Evolutionary conservation across 2,888 invertebrate species (phyloP), one percentile per base, ranked within the genome.

Genomic region (Galeopsomyia nigrocyanea): DNA sequence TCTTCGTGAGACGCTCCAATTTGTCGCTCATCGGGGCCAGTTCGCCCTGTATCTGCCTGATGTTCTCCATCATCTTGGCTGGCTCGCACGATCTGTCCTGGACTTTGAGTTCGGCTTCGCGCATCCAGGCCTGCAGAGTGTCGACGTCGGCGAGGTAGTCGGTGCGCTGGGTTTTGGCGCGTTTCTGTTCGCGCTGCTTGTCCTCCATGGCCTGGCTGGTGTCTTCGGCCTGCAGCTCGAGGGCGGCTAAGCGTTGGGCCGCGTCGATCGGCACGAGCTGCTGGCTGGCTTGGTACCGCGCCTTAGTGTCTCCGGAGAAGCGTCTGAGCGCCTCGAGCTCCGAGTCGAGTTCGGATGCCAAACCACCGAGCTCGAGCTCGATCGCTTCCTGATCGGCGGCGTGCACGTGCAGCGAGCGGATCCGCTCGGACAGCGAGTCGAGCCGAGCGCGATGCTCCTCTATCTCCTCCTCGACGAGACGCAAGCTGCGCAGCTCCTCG

Each of bases 171-270:
- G 94, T 94, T 81, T 92, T 91, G 26, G 96, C 96, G 77, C 95
- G 92, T 86, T 95, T 95, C 88, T 94, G 93, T 86, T 95, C 95
- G 84, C 94, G 90, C 82, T 93, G 92, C 86, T 95, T 95, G 82
- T 95, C 94, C 83, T 95, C 96, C 94, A 96, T 94, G 63, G 91
- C 91, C 80, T 92, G 92, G 66, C 91, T 90, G 69, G 95, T 89
- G 76, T 92, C 91, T 87, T 97, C 96, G 62, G 93, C 91, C 68
- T 94, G 89, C 78, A 96, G 87, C 87, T 96, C 96, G 82, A 96
- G 89, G 76, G 93, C 91, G 63, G 94, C 95, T 78, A 96, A 88
- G 88, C 94, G 92, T 87, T 94, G 93, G 75, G 90, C 90, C 77
- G 95, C 90, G 89, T 95, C 95, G 77, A 92, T 92, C 74, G 95